Evolutionary conservation across 2,797 vertebrate species (phyloP).

Genomic region (Holocentrus rufus): DNA sequence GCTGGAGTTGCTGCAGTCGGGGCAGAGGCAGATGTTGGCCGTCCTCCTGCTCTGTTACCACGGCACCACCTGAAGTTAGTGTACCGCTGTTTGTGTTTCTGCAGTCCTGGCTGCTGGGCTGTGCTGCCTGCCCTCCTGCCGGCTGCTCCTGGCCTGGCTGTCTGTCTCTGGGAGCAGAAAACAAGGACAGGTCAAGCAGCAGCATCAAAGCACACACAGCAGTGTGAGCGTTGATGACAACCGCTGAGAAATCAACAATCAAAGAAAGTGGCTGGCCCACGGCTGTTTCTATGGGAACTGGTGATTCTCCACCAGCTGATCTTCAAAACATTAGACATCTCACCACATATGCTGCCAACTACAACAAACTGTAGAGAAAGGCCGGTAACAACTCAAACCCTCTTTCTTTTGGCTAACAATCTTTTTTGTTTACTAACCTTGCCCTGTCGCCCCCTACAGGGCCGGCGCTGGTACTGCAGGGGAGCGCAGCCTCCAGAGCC

Average conservation of each 20-base stretch:
- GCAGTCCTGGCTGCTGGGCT: neutral
- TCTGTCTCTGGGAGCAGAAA: conserved; percentile 29
- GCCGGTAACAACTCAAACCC: too few species aligned
- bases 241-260: neutral
- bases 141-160: conserved; percentile 7
- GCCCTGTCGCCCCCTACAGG: conserved; percentile 17
- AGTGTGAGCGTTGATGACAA: neutral
- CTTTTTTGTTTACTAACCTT: conserved; percentile 41
- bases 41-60: conserved; percentile 9
- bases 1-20: neutral
- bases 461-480: conserved; percentile 6
- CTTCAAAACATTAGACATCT: too few species aligned
- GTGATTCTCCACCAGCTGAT: too few species aligned
- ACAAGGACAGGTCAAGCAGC: neutral
- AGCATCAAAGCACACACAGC: neutral
- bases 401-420: too few species aligned
- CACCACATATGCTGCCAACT: too few species aligned
- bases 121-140: neutral
- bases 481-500: neutral
- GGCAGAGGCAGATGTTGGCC: neutral
- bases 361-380: too few species aligned
- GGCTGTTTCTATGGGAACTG: too few species aligned
- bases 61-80: neutral
- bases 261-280: too few species aligned
- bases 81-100: neutral